phyloP scores from a whole-genome alignment of 2,888 invertebrate species.

The Artemia sp. region DNA sequence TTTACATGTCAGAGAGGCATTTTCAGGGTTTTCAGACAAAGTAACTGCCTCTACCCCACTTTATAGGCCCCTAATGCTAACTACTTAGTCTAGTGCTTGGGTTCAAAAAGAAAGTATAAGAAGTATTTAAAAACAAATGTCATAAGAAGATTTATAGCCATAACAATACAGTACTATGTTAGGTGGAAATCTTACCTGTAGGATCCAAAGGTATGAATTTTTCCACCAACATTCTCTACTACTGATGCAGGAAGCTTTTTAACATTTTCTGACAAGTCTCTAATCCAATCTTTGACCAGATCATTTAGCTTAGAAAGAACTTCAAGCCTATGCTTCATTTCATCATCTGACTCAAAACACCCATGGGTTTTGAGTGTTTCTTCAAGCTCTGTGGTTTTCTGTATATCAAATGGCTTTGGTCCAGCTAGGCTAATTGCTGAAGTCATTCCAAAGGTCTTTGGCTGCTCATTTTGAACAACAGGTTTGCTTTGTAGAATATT shows the following conservation, averaged over 20 bases:
- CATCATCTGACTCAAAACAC: conserved; percentile 76
- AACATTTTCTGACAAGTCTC: conserved; percentile 58
- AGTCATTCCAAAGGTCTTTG: conserved; percentile 52
- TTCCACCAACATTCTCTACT: conserved; percentile 82
- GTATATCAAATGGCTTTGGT: conserved; percentile 58
- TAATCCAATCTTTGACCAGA: conserved; percentile 85
- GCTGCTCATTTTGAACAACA: conserved; percentile 16
- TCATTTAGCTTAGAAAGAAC: conserved; percentile 58
- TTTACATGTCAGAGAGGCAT: too few species aligned
- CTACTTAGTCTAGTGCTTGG: too few species aligned
- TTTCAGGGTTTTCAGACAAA: too few species aligned
- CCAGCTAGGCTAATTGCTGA: conserved; percentile 78
- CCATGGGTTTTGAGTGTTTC: conserved; percentile 61
- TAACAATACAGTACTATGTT: too few species aligned
- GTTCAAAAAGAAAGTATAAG: too few species aligned
- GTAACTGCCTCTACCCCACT: too few species aligned
- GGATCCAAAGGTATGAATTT: conserved; percentile 98
- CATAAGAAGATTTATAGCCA: too few species aligned
- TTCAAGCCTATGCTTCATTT: conserved; percentile 58
- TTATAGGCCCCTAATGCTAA: too few species aligned
- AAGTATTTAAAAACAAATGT: too few species aligned
- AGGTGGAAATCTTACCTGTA: conserved; percentile 38
- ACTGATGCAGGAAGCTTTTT: conserved; percentile 82
- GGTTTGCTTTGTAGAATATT: conserved; percentile 8
- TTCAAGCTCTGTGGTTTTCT: conserved; percentile 56